Evolutionary conservation across 2,888 invertebrate genomes (phyloP).

Genomic region (Nomada goodeniana): DNA sequence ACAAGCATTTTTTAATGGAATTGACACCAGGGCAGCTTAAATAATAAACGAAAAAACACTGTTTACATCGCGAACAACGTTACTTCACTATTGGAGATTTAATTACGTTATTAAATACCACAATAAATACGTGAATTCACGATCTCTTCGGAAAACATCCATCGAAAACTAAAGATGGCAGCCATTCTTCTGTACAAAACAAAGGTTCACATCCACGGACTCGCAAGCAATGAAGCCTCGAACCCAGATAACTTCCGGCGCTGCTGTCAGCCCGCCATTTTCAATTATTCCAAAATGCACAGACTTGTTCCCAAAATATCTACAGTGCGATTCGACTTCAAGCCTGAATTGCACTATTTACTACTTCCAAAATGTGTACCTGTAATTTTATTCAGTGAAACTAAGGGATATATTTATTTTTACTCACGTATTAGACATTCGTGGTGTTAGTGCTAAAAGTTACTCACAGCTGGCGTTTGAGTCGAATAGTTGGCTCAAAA

Average conservation of each 20-base stretch:
- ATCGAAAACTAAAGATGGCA: conserved; percentile 93
- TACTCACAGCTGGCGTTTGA: conserved; percentile 41
- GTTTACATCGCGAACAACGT: conserved; percentile 83
- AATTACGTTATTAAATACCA: conserved; percentile 81
- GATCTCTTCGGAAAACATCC: conserved; percentile 89
- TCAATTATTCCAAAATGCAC: conserved; percentile 36
- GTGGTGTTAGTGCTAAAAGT: background rate
- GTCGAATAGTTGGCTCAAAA: conserved; percentile 4
- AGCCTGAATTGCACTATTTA: background rate
- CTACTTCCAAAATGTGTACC: background rate
- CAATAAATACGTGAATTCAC: conserved; percentile 79
- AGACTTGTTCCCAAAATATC: background rate
- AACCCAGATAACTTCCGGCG: conserved; percentile 80
- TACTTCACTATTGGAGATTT: conserved; percentile 82
- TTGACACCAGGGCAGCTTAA: conserved; percentile 82
- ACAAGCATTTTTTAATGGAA: conserved; percentile 87
- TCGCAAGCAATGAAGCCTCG: conserved; percentile 81
- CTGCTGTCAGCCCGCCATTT: conserved; percentile 70
- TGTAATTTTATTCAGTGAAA: background rate
- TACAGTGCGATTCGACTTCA: background rate
- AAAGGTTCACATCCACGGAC: conserved; percentile 86
- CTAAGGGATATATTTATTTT: background rate
- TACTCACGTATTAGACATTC: background rate
- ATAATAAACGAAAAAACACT: conserved; percentile 82
- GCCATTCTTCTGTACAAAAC: conserved; percentile 93